Conservation (phyloP, 2,113 vertebrate genomes). For the Centropus unirufus region DNA sequence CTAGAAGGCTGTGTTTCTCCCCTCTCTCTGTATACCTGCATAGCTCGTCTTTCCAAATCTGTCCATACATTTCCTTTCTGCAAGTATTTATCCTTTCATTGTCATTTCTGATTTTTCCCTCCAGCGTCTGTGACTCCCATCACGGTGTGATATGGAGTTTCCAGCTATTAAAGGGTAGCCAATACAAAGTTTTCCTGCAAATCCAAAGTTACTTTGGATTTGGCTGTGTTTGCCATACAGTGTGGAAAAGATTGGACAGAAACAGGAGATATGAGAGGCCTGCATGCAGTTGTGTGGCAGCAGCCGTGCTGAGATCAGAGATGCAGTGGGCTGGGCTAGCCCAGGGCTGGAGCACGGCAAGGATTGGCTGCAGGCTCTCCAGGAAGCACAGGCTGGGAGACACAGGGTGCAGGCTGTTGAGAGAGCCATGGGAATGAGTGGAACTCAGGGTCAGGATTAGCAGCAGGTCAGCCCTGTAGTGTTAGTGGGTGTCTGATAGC, state of each 20-base stretch:
- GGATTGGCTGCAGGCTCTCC: background rate
- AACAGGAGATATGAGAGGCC: background rate
- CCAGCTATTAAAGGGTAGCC: background rate
- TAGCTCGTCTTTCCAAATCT: background rate
- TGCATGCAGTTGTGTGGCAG: accelerated
- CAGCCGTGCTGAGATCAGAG: background rate
- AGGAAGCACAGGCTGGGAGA: background rate
- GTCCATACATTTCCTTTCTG: background rate
- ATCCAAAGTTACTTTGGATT: background rate
- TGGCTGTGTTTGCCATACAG: background rate
- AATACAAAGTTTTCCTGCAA: accelerated
- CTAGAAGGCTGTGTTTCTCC: background rate
- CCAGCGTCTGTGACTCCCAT: background rate
- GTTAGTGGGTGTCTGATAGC: background rate
- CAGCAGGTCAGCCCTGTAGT: background rate
- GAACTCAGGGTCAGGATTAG: background rate
- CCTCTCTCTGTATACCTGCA: background rate
- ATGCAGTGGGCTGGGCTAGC: background rate
- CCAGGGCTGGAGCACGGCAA: background rate
- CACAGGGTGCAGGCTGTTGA: background rate
- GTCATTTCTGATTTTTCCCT: background rate
- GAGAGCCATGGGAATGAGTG: accelerated
- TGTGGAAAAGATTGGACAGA: background rate
- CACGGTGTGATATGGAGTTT: background rate
- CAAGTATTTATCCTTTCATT: background rate